Evolutionary conservation across 2,797 vertebrate species (phyloP).

Genomic region (Spea hammondii): DNA sequence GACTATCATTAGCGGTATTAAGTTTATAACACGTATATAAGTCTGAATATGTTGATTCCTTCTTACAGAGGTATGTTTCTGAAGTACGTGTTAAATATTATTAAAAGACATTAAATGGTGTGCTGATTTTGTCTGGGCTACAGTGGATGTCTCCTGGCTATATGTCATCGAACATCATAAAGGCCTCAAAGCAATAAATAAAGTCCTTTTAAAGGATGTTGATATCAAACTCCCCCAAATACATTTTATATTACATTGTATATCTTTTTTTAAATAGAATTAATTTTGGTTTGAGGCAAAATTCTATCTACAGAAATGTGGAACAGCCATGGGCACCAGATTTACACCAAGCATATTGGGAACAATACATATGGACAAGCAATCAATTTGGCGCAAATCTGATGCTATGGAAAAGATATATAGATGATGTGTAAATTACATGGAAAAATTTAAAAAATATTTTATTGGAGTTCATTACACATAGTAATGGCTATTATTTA

Average conservation of each 20-base stretch:
- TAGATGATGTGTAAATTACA: not conserved
- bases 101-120: not conserved
- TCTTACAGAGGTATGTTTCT: too few species aligned
- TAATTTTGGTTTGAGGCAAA: not conserved
- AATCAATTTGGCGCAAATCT: not conserved
- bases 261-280: not conserved
- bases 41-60: too few species aligned
- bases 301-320: not conserved
- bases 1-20: not conserved
- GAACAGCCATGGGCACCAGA: not conserved
- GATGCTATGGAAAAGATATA: not conserved
- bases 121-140: not conserved
- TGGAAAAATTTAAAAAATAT: not conserved
- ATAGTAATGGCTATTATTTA: too few species aligned
- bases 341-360: not conserved
- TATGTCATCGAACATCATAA: not conserved
- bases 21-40: too few species aligned
- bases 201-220: too few species aligned
- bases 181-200: not conserved
- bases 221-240: not conserved
- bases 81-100: too few species aligned
- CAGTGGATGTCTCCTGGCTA: not conserved
- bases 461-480: too few species aligned
- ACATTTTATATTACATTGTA: not conserved
- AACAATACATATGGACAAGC: not conserved